These are phyloP conservation scores for Zygogramma bicolorata DNA, from an alignment of 2,888 invertebrate species.

Conservation along the genomic window DNA sequence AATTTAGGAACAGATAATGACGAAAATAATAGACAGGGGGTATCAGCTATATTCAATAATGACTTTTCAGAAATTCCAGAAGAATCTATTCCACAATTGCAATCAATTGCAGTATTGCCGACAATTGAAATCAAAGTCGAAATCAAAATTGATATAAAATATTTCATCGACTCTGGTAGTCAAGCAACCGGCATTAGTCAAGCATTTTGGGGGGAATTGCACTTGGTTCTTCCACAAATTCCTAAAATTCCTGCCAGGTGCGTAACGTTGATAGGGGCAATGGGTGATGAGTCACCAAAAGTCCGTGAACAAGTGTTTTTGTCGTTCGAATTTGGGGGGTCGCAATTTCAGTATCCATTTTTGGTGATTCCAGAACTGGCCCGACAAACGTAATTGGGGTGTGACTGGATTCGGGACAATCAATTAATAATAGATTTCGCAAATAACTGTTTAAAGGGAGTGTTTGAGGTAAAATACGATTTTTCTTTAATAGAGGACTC, in stretches of 20 bases:
- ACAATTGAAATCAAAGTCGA: no score
- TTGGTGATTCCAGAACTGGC: slow-evolving; percentile 20
- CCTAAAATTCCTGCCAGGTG: slow-evolving; percentile 20
- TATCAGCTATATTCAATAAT: no score
- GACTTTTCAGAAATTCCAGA: no score
- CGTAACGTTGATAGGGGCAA: slow-evolving; percentile 17
- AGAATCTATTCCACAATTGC: no score
- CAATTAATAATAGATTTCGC: no score
- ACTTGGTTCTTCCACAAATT: slow-evolving; percentile 4
- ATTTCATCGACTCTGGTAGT: slow-evolving; percentile 33
- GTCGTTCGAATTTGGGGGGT: not conserved
- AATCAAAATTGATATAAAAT: not conserved
- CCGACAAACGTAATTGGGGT: slow-evolving; percentile 20
- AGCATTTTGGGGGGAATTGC: slow-evolving; percentile 19
- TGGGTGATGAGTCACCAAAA: no score
- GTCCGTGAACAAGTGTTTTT: no score
- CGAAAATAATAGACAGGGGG: no score
- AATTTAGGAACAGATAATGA: not conserved
- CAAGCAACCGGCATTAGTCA: slow-evolving; percentile 29
- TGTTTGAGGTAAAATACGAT: not conserved
- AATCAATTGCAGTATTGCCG: no score
- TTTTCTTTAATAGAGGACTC: slow-evolving; percentile 5
- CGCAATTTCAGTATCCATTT: slow-evolving; percentile 10
- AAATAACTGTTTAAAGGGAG: no score
- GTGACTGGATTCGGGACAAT: no score